These are phyloP conservation scores for Plemyria rubiginata DNA, from an alignment of 2,888 invertebrate species.

Conservation along the genomic window DNA sequence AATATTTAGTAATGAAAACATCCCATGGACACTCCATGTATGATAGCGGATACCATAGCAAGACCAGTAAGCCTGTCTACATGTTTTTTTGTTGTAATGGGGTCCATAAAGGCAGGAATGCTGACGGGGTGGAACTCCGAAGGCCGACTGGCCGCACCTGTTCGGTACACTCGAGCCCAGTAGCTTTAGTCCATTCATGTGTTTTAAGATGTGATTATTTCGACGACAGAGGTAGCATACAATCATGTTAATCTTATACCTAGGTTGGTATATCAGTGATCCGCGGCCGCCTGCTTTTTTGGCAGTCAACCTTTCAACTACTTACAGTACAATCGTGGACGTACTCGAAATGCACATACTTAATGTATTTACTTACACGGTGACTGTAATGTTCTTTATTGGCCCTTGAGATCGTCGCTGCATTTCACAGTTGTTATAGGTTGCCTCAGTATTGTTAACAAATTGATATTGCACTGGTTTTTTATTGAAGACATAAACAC, in stretches of 20 bases:
- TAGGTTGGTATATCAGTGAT: too few relatives aligned
- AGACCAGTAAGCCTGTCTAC: conserved; percentile 11
- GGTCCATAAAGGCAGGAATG: conserved; percentile 37
- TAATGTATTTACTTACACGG: conserved; percentile 16
- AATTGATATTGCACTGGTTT: conserved; percentile 26
- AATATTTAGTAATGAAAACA: not conserved
- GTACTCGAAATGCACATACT: conserved; percentile 30
- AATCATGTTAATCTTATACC: too few relatives aligned
- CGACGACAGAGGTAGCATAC: too few relatives aligned
- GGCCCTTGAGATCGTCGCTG: conserved; percentile 16
- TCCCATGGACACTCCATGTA: conserved; percentile 1
- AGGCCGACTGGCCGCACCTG: conserved; percentile 40
- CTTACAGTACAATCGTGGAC: conserved; percentile 24
- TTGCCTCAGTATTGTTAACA: conserved; percentile 20
- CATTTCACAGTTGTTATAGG: conserved; percentile 18
- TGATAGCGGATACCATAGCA: conserved; percentile 15
- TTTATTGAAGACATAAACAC: conserved; percentile 9
- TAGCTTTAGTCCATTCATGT: not conserved
- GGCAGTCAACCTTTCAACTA: conserved; percentile 27
- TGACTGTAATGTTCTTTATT: conserved; percentile 28
- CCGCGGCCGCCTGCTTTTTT: conserved; percentile 17
- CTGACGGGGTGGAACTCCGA: conserved; percentile 32
- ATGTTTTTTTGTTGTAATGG: conserved; percentile 31
- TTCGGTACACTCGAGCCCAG: conserved; percentile 12
- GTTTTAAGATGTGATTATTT: too few relatives aligned